phyloP scores from a whole-genome alignment of 1,140 invertebrate species.

The Pseudomyrmex flavicornis region DNA sequence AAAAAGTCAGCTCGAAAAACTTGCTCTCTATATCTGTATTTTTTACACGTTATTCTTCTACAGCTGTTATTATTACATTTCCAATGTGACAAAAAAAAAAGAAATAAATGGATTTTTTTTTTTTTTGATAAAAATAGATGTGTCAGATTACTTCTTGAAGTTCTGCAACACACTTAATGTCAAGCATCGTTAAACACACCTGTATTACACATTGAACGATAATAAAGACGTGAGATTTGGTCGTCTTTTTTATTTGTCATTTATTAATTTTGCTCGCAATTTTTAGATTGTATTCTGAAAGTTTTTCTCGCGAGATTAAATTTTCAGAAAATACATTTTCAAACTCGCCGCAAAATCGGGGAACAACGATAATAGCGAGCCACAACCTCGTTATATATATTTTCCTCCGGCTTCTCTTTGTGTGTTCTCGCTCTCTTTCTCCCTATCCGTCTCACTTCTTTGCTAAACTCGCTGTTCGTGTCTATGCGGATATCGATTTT shows the following conservation, averaged over 20 bases:
- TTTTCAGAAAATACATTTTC: background rate
- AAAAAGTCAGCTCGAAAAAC: slow-evolving; percentile 1
- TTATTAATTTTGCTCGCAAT: background rate
- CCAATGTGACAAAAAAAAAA: background rate
- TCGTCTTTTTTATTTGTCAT: background rate
- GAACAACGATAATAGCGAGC: too few species aligned
- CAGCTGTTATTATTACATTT: too few species aligned
- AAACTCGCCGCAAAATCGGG: background rate
- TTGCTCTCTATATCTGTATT: background rate
- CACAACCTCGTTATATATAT: background rate
- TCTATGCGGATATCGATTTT: slow-evolving; percentile 63
- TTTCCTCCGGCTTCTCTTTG: background rate
- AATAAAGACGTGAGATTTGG: background rate
- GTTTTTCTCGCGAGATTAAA: too few species aligned
- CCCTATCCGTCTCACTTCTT: background rate
- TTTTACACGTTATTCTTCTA: background rate
- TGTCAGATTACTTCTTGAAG: background rate
- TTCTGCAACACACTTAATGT: background rate
- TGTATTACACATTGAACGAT: too few species aligned
- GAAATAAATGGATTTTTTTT: background rate
- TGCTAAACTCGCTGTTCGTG: background rate
- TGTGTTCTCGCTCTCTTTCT: background rate
- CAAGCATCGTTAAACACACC: background rate
- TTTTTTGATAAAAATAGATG: background rate
- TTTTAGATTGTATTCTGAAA: too few species aligned